Percentiles rank a stretch among this genome's conserved stretches.
Evolutionary conservation across 2,113 vertebrate species (phyloP).

Genomic region (Albula glossodonta): DNA sequence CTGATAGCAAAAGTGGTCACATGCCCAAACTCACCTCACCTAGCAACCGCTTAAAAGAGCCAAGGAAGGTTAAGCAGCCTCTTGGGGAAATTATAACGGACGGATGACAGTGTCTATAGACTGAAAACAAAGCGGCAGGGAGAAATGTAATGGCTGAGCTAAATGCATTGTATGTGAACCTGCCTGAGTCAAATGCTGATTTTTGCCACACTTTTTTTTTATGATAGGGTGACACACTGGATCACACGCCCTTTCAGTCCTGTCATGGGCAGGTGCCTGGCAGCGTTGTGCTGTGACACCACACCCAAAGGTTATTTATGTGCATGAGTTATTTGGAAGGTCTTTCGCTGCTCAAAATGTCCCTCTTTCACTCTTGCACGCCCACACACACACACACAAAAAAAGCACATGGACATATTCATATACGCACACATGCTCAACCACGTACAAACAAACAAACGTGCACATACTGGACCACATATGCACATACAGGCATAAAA

Average conservation of each 20-base stretch:
- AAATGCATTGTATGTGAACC: too few species aligned
- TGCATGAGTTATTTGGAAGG: neutral
- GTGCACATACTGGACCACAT: neutral
- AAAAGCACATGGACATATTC: too few species aligned
- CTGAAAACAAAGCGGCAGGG: too few species aligned
- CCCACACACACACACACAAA: neutral
- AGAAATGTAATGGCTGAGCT: too few species aligned
- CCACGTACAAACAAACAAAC: neutral
- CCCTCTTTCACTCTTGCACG: neutral
- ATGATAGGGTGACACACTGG: neutral
- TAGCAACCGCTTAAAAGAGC: neutral
- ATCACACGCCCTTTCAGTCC: neutral
- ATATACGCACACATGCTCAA: neutral
- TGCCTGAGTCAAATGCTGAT: neutral
- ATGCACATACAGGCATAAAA: neutral
- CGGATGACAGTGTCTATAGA: too few species aligned
- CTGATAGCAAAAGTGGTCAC: neutral
- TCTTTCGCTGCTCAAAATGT: neutral
- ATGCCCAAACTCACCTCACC: neutral
- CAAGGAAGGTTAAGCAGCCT: neutral
- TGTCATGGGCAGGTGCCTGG: neutral
- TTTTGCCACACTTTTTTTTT: neutral
- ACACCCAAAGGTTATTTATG: slow-evolving; percentile 27
- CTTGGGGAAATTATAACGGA: too few species aligned
- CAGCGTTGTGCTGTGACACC: neutral